phyloP scores from a whole-genome alignment of 2,113 vertebrate species.

The Megaceryle torquata region DNA sequence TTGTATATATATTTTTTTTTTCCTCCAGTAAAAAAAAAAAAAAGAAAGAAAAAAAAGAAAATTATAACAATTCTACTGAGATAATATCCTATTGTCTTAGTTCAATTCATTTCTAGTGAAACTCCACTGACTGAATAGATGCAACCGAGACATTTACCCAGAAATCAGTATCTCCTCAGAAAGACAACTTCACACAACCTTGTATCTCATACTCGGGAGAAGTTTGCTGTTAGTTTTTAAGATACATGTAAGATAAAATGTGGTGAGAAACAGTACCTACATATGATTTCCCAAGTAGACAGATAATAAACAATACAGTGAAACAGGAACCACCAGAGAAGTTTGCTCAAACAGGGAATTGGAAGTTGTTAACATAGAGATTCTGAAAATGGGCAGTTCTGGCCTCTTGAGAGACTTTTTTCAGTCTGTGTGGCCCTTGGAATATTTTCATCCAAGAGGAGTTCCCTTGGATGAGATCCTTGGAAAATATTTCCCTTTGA shows the following conservation, averaged over 20 bases:
- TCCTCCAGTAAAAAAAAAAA: not conserved
- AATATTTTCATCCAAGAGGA: constrained; percentile 70
- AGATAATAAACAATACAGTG: constrained; percentile 50
- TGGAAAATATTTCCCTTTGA: constrained; percentile 77
- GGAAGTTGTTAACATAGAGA: constrained; percentile 43
- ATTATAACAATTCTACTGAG: not conserved
- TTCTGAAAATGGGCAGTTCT: constrained; percentile 52
- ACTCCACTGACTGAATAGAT: not conserved
- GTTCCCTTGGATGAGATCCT: constrained; percentile 76
- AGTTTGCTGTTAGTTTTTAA: not conserved
- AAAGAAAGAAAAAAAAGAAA: too few relatives aligned
- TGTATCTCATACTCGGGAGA: not conserved
- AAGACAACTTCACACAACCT: not conserved
- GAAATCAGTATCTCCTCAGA: not conserved
- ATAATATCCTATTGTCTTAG: not conserved
- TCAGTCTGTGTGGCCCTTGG: constrained; percentile 76
- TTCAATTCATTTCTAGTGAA: not conserved
- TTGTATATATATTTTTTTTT: not conserved
- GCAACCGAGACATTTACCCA: not conserved
- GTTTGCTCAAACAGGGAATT: constrained; percentile 38
- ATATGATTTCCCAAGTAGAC: constrained; percentile 32
- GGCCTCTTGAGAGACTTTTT: constrained; percentile 48
- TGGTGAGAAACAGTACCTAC: constrained; percentile 29
- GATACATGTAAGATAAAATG: not conserved
- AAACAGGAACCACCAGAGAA: constrained; percentile 28